Conservation (phyloP, 1,140 invertebrate species). For the Eriocheir sinensis region DNA sequence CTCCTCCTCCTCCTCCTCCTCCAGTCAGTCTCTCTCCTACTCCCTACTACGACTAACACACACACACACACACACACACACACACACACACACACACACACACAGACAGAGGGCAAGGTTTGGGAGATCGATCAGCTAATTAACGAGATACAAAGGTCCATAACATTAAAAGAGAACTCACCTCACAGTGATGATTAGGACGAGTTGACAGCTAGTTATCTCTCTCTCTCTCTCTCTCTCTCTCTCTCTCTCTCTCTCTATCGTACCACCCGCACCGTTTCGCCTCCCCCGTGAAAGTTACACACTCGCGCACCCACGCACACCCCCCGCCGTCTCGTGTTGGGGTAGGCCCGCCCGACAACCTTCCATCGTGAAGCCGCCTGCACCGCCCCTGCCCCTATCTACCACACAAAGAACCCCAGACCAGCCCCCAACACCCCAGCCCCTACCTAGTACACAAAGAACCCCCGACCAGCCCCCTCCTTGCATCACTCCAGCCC, state of each 20-base stretch:
- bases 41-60: background rate
- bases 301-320: constrained; percentile 32
- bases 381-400: background rate
- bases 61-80: constrained; percentile 40
- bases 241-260: background rate
- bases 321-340: background rate
- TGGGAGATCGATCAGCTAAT: no score
- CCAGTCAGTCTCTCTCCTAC: background rate
- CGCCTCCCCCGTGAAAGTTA: background rate
- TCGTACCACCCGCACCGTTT: no score
- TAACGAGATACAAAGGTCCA: no score
- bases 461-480: background rate
- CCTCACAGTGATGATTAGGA: no score
- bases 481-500: background rate
- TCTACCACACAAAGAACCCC: no score
- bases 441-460: no score
- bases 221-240: background rate
- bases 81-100: constrained; percentile 40
- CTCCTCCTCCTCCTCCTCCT: no score
- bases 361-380: background rate
- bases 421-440: background rate
- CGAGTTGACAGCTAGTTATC: no score
- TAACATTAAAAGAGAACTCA: no score
- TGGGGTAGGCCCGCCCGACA: background rate
- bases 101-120: no score